Conservation (phyloP, 2,113 vertebrate species). For the Neopipo cinnamomea region DNA sequence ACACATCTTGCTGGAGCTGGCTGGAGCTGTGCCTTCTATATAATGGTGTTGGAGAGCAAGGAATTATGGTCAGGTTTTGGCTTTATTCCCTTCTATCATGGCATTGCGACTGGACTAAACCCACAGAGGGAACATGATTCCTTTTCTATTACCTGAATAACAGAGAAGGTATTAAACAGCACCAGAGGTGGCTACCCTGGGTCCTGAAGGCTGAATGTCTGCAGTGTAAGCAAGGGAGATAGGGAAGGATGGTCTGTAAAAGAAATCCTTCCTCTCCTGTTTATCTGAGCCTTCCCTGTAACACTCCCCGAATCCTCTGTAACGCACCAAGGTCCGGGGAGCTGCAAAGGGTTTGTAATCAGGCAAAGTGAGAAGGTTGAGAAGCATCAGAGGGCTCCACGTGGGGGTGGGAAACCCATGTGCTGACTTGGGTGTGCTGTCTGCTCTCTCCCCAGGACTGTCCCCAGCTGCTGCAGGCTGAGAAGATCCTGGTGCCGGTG, state of each 20-base stretch:
- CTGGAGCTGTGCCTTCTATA: not conserved
- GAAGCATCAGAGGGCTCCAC: not conserved
- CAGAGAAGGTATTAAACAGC: not conserved
- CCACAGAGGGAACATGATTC: not conserved
- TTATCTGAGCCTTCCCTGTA: not conserved
- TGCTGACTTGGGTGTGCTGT: not conserved
- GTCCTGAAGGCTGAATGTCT: not conserved
- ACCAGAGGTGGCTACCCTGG: not conserved
- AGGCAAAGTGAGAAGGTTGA: not conserved
- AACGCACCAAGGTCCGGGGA: not conserved
- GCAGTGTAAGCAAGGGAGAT: not conserved
- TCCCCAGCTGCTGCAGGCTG: slow-evolving; percentile 90
- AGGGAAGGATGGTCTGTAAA: not conserved
- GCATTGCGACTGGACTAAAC: not conserved
- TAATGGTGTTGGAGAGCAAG: not conserved
- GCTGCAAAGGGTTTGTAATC: not conserved
- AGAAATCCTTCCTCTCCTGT: not conserved
- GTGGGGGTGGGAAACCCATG: not conserved
- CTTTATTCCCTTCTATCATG: not conserved
- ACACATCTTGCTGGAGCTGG: not conserved
- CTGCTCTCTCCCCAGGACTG: slow-evolving; percentile 79
- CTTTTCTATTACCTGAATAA: not conserved
- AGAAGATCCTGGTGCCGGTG: slow-evolving; percentile 93
- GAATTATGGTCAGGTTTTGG: not conserved
- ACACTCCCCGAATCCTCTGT: not conserved